Conservation (phyloP, 1,140 invertebrate species). For the Lepidurus arcticus region DNA sequence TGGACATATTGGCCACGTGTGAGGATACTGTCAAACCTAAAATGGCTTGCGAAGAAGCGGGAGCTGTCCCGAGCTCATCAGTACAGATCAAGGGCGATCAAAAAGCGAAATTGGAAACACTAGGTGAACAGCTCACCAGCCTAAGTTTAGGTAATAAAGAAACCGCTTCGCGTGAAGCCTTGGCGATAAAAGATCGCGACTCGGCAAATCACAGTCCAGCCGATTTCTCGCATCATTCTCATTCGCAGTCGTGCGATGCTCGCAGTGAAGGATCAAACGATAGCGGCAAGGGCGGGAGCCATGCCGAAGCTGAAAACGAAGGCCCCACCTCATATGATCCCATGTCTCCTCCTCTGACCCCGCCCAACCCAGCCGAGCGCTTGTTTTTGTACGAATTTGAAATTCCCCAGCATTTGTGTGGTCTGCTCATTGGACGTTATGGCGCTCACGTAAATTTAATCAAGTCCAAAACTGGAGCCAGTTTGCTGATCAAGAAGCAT, state of each 20-base stretch:
- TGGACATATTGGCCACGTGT: neutral
- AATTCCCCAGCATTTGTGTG: constrained; percentile 71
- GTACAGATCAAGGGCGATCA: neutral
- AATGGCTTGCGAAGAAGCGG: neutral
- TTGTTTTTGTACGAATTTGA: constrained; percentile 63
- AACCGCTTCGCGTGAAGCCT: neutral
- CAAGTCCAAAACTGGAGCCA: constrained; percentile 67
- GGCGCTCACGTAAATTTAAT: constrained; percentile 75
- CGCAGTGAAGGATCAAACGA: constrained; percentile 67
- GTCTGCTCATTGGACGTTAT: constrained; percentile 76
- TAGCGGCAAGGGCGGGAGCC: constrained; percentile 65
- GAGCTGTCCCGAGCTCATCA: neutral
- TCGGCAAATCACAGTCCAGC: constrained; percentile 62
- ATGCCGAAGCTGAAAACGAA: constrained; percentile 33
- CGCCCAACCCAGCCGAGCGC: constrained; percentile 28
- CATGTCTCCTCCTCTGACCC: constrained; percentile 17
- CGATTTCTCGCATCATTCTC: constrained; percentile 51
- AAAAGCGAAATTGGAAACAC: neutral
- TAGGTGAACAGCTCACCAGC: neutral
- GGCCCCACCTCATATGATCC: constrained; percentile 30
- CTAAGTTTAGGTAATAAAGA: neutral
- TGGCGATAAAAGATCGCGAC: constrained; percentile 44
- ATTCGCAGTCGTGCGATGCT: constrained; percentile 47
- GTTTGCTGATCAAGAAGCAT: constrained; percentile 70
- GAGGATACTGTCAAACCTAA: neutral